phyloP scores from a whole-genome alignment of 2,797 vertebrate genomes.

The Agapornis canus region DNA sequence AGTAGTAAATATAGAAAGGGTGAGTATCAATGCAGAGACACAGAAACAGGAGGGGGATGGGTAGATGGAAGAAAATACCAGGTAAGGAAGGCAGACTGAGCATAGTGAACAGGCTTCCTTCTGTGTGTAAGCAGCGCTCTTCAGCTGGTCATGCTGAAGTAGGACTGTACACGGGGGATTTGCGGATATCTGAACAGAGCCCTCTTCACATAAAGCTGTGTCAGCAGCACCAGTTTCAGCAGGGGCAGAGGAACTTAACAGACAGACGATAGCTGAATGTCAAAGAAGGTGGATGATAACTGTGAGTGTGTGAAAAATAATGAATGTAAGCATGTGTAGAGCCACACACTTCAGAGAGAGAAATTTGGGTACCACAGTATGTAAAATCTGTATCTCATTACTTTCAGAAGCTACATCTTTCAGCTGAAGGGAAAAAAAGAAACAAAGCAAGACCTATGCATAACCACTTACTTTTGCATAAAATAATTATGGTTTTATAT shows the following conservation, averaged over 20 bases:
- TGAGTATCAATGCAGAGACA: background rate
- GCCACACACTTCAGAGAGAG: background rate
- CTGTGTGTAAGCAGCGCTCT: background rate
- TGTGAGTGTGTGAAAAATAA: background rate
- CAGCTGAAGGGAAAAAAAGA: background rate
- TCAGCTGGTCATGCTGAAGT: background rate
- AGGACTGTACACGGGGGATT: background rate
- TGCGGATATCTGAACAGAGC: background rate
- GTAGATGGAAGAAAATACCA: background rate
- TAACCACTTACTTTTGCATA: background rate
- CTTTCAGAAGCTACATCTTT: background rate
- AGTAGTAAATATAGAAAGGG: background rate
- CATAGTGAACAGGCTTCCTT: fast-evolving
- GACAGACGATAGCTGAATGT: fast-evolving
- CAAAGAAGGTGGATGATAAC: background rate
- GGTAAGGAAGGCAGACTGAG: background rate
- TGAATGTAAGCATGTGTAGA: fast-evolving
- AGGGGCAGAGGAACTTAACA: background rate
- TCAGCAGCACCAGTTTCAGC: background rate
- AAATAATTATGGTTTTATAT: background rate
- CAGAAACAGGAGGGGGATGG: background rate
- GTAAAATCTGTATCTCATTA: background rate
- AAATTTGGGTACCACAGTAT: background rate
- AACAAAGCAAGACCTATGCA: fast-evolving
- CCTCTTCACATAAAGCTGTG: background rate